Evolutionary conservation across 2,113 vertebrate species (phyloP), one percentile per base, ranked within the genome.

Genomic region (Callopanchax toddi): DNA sequence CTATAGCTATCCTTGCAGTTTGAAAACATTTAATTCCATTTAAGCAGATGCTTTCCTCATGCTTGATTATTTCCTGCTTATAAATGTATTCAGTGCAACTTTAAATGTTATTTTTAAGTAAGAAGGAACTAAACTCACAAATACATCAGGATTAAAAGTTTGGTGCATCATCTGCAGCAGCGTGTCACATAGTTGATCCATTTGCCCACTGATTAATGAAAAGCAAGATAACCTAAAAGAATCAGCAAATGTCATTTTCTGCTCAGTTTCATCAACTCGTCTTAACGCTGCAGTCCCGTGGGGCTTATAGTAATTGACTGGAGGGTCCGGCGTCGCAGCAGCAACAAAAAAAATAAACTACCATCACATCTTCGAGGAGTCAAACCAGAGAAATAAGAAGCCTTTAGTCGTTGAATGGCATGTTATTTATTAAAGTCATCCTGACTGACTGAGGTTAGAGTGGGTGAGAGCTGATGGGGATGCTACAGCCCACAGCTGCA

Each of bases 401-500:
- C 29, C 29, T 32, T 32, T 37, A 74, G 63, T 77, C 43, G 37
- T 15, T 71, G 82, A 78, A 57, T 82, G 74, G 70, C 72, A 36
- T 73, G 82, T 78, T 85, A 80, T 82, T 63, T 76, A 76, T 83
- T 67, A 78, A 82, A 87, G 76, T 83, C 77, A 59, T 64, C 64
- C 51, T 76, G 82, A 83, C 76, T 72, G 80, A 78, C 55, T 66
- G 69, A 75, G 74, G 72, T 50, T 64, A 42, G 34, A 70, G 74
- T 61, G 71, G 74, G 76, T 34, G 67, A 64, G 71, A 73, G 62
- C 52, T 63, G 76, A 75, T 23, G 51, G 57, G 69, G 65, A 56
- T 71, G 82, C 76, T 86, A 76, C 74, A 83, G 80, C 88, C 77
- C 86, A 56, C 90, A 92, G 89, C 88, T 69, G 72, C 68, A 34